Conservation (phyloP, 1,140 invertebrate species). For the Rhopalosiphum padi region DNA sequence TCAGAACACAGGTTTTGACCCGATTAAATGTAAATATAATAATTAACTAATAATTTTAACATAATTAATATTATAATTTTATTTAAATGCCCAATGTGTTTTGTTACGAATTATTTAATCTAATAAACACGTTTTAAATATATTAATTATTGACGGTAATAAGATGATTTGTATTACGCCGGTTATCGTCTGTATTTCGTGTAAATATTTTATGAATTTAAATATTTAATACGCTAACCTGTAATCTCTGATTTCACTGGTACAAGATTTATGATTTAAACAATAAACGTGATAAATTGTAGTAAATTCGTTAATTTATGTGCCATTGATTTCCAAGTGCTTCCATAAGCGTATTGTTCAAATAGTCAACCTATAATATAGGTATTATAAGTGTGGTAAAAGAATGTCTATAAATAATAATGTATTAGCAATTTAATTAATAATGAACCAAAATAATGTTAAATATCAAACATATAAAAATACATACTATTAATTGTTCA, state of each 20-base stretch:
- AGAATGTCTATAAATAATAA: neutral
- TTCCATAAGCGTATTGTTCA: conserved; percentile 2
- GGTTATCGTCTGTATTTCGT: neutral
- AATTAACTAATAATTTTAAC: neutral
- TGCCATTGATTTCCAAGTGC: conserved; percentile 1
- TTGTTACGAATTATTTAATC: conserved; percentile 25
- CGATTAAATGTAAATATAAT: neutral
- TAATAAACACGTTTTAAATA: conserved; percentile 23
- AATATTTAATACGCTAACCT: neutral
- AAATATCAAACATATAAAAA: neutral
- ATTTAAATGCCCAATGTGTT: neutral
- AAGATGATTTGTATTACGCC: neutral
- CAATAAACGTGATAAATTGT: neutral
- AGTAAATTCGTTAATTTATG: neutral
- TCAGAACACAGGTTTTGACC: neutral
- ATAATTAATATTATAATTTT: neutral
- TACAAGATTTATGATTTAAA: neutral
- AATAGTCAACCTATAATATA: neutral
- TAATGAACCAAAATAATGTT: neutral
- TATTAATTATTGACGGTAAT: neutral
- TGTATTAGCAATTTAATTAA: neutral
- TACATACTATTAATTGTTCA: neutral
- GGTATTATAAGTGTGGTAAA: neutral
- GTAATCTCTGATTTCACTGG: conserved; percentile 14
- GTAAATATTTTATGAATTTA: conserved; percentile 3